These are phyloP conservation scores for Macropus fuliginosus DNA, from an alignment of 2,797 vertebrate species.

Conservation along the genomic window DNA sequence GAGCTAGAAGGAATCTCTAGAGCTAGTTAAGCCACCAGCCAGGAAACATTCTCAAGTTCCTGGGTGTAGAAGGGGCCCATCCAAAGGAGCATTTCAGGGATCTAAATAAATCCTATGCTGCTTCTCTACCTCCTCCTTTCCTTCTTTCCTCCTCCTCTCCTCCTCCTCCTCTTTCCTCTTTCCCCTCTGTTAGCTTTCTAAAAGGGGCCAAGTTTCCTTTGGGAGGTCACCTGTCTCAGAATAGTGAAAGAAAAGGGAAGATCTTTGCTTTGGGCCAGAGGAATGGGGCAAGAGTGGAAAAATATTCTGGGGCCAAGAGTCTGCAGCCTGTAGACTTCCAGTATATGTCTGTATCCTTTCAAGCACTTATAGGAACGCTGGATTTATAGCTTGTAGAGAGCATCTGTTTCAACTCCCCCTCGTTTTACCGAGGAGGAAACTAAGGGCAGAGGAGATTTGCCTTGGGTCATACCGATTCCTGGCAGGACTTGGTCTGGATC, in stretches of 20 bases:
- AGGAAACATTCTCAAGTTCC: not conserved
- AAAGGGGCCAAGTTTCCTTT: not conserved
- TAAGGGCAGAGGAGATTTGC: not conserved
- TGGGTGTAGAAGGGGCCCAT: constrained; percentile 52
- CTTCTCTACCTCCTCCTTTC: not conserved
- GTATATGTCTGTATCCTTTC: not conserved
- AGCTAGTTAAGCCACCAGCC: not conserved
- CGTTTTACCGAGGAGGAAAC: not conserved
- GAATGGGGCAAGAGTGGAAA: not conserved
- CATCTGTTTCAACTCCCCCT: not conserved
- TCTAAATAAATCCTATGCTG: not conserved
- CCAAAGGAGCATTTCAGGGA: not conserved
- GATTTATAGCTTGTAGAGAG: not conserved
- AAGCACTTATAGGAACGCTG: not conserved
- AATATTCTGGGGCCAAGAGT: not conserved
- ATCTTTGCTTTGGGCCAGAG: not conserved
- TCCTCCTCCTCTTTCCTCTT: too few relatives aligned
- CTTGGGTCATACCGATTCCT: not conserved
- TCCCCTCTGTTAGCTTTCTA: not conserved
- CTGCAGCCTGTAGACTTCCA: not conserved
- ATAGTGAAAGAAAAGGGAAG: not conserved
- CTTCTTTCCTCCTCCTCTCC: not conserved
- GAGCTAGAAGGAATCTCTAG: not conserved
- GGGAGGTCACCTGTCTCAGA: not conserved
- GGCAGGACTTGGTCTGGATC: not conserved